A percentile compares a stretch with the other conserved stretches of the same genome.
phyloP scores from a whole-genome alignment of 2,797 vertebrate species.

The Aythya fuligula region DNA sequence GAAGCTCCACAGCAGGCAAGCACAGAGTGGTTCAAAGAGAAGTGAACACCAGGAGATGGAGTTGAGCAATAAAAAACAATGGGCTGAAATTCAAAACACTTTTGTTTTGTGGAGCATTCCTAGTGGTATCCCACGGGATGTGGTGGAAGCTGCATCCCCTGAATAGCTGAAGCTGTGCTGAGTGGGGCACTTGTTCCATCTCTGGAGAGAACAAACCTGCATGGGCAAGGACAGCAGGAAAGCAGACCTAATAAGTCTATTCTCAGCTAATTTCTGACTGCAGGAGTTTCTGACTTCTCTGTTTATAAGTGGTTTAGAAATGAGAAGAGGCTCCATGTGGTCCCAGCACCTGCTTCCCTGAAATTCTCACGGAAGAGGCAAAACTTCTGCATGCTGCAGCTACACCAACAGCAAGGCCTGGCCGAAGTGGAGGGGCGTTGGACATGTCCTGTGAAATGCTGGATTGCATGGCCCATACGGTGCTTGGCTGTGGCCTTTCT shows the following conservation, averaged over 20 bases:
- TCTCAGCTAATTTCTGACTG: background rate
- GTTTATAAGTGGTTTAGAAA: background rate
- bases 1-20: fast-evolving
- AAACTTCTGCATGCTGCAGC: no score
- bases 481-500: background rate
- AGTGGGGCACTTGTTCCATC: background rate
- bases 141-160: background rate
- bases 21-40: fast-evolving
- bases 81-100: background rate
- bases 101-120: background rate
- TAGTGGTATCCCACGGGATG: background rate
- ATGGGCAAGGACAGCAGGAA: background rate
- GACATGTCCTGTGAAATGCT: background rate
- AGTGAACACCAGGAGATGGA: background rate
- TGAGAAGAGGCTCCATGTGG: background rate
- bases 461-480: background rate
- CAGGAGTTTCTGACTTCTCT: background rate
- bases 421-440: background rate
- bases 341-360: fast-evolving
- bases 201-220: background rate
- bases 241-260: background rate
- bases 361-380: background rate
- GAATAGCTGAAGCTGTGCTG: background rate
- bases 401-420: background rate
- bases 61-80: background rate